Evolutionary conservation across 1,140 invertebrate genomes (phyloP), one percentile per base, ranked within the genome.

Genomic region (Zaprionus nigranus): DNA sequence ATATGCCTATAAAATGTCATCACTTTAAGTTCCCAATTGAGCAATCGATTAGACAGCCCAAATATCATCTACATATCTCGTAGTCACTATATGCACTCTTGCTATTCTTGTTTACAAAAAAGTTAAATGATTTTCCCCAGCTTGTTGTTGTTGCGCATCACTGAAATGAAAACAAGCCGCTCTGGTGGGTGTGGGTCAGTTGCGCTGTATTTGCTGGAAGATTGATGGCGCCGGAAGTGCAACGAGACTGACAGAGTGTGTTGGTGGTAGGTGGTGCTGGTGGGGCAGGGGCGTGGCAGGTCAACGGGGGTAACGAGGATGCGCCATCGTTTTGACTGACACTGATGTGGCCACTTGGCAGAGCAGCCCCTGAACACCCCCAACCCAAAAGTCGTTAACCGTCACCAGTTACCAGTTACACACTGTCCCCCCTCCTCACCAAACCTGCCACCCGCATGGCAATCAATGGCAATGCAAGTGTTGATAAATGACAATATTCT

Each of bases 181-280:
- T 68, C 13, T 34, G 36, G 63, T n/a, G 66, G 63, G 66, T 66
- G 72, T 49, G 66, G 53, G 59, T 61, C 72, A 51, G 26, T 22
- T 75, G 71, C 53, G 61, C 43, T 46, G 40, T 46, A 75, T 51
- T 74, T 70, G 53, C 15, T 73, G 61, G 38, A 73, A 88, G 84
- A 88, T 90, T 81, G 80, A 88, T 88, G 85, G 78, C 70, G 71
- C 64, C 85, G 84, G 84, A 88, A 88, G 78, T 74, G 57, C 38
- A 69, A 51, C 24, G 9, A 51, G 20, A 24, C 40, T 46, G 40
- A 38, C n/a, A 2, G 40, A 9, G 40, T 17, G 40, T 7, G 40
- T 0, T 4, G 13, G 15, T 5, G 5, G 6, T 5, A n/a, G 40
- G n/a, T 6, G 5, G 15, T 2, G 15, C 5, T 7, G 40, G n/a